Conservation (phyloP, 2,888 invertebrate genomes). For the Ashinkailepas kermadecensis region DNA sequence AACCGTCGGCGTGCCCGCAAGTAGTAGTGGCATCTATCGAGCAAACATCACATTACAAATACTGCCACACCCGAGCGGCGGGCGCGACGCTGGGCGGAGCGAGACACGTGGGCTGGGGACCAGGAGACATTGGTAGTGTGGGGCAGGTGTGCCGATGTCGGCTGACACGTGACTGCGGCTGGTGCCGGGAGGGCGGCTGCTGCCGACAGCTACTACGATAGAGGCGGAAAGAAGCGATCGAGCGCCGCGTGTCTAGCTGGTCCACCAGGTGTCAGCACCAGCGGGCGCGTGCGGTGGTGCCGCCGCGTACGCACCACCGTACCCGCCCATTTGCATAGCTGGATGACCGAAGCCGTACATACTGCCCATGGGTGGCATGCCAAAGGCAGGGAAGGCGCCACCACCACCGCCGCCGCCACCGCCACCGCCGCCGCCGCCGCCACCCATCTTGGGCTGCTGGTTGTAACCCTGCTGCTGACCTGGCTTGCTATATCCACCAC, state of each 20-base stretch:
- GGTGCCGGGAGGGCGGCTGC: background rate
- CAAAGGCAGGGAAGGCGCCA: slow-evolving; percentile 45
- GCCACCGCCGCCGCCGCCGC: slow-evolving; percentile 41
- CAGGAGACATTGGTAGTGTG: background rate
- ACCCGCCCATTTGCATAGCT: slow-evolving; percentile 19
- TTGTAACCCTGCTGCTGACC: slow-evolving; percentile 24
- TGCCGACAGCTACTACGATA: slow-evolving; percentile 12
- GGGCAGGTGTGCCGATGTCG: no score
- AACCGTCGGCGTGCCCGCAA: background rate
- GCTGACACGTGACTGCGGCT: no score
- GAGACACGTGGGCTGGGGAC: background rate
- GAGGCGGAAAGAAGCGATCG: background rate
- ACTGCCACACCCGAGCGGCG: background rate
- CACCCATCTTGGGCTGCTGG: slow-evolving; percentile 33
- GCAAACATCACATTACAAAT: background rate
- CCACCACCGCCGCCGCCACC: background rate
- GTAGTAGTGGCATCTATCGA: slow-evolving; percentile 15
- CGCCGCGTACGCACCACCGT: slow-evolving; percentile 15
- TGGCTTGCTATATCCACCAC: slow-evolving; percentile 27
- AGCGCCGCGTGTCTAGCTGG: background rate
- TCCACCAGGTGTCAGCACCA: slow-evolving; percentile 14
- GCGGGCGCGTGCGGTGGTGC: slow-evolving; percentile 15
- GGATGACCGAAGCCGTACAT: slow-evolving; percentile 5
- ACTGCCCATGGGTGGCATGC: slow-evolving; percentile 38
- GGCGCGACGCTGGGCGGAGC: background rate